phyloP scores from a whole-genome alignment of 64 coral and sea anemone genomes.

The Porites lutea region DNA sequence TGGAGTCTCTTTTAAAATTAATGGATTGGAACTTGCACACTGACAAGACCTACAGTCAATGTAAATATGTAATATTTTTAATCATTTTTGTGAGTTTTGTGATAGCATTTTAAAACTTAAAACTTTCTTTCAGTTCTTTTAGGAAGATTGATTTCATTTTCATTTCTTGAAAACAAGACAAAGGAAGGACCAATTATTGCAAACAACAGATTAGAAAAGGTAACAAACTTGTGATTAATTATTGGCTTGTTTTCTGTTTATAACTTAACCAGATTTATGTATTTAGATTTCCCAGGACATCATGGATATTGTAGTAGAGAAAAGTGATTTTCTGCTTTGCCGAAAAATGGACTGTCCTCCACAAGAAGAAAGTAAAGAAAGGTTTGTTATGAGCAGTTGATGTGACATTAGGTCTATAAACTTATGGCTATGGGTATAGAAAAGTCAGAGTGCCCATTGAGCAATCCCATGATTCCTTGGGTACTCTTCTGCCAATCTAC shows the following conservation, averaged over 20 bases:
- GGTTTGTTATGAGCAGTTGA: neutral
- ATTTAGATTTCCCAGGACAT: constrained; percentile 34
- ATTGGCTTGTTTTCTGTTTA: neutral
- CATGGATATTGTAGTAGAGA: constrained; percentile 22
- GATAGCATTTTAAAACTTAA: neutral
- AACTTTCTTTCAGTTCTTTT: neutral
- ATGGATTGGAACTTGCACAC: too few species aligned
- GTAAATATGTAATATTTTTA: neutral
- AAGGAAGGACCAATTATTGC: neutral
- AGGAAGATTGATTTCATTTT: constrained; percentile 19
- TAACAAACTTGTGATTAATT: neutral
- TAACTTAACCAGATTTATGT: neutral
- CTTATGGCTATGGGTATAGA: too few species aligned
- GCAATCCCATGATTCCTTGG: too few species aligned
- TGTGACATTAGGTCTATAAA: too few species aligned
- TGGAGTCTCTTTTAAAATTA: too few species aligned
- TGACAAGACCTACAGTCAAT: neutral
- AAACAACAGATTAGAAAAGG: constrained; percentile 17
- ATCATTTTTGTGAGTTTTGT: neutral
- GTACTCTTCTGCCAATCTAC: too few species aligned
- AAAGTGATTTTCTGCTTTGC: neutral
- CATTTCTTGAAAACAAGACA: constrained; percentile 22
- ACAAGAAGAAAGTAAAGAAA: neutral
- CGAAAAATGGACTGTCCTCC: neutral
- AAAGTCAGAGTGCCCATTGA: too few species aligned